Evolutionary conservation across 2,797 vertebrate species (phyloP).

Genomic region (Choloepus didactylus): DNA sequence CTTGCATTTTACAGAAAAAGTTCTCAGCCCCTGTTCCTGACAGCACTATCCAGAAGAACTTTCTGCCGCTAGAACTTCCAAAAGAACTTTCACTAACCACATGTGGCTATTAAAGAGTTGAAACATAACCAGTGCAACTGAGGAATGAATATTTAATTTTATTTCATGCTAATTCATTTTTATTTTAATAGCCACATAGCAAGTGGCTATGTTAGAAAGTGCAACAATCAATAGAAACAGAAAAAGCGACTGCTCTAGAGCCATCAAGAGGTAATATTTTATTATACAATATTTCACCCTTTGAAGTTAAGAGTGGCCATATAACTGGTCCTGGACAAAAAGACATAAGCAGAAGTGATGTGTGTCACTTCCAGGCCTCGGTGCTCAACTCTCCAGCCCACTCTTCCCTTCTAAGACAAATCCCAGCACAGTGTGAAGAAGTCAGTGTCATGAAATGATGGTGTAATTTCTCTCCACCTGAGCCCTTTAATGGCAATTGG

Average conservation of each 20-base stretch:
- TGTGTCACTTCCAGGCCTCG: background rate
- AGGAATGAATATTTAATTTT: constrained; percentile 41
- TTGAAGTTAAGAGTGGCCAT: background rate
- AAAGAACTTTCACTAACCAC: no score
- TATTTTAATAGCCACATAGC: background rate
- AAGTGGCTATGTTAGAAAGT: background rate
- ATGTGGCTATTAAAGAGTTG: background rate
- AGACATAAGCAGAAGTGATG: background rate
- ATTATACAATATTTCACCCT: background rate
- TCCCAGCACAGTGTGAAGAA: background rate
- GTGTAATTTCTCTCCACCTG: background rate
- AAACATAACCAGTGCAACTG: background rate
- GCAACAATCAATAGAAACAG: background rate
- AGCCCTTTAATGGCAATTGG: background rate
- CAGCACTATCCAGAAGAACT: background rate
- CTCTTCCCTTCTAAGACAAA: background rate
- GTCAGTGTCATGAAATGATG: background rate
- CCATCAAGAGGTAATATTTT: constrained; percentile 3
- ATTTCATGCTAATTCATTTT: background rate
- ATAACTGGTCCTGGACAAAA: background rate
- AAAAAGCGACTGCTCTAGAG: background rate
- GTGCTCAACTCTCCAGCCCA: background rate
- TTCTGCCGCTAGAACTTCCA: no score
- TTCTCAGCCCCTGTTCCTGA: background rate
- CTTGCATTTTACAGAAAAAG: background rate